phyloP scores from a whole-genome alignment of 1,140 invertebrate species.

The Argopecten irradians region DNA sequence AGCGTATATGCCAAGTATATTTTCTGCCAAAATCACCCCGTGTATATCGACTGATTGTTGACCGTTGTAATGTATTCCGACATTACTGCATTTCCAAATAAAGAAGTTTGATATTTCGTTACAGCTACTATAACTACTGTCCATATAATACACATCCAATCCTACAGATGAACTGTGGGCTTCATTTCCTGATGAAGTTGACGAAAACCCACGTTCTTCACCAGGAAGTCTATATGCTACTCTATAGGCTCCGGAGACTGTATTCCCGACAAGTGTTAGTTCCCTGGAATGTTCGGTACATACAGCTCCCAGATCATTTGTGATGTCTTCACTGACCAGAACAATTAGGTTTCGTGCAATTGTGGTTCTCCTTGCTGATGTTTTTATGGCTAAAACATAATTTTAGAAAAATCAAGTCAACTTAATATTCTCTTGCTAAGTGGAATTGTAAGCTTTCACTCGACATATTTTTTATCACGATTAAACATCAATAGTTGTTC shows the following conservation, averaged over 20 bases:
- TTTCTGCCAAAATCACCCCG: constrained; percentile 58
- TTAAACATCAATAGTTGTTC: neutral
- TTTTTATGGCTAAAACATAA: constrained; percentile 51
- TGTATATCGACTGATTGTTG: constrained; percentile 32
- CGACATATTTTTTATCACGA: neutral
- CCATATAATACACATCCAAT: constrained; percentile 38
- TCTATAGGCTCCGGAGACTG: constrained; percentile 64
- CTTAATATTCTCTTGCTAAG: no score
- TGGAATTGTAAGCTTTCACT: no score
- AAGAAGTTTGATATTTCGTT: constrained; percentile 53
- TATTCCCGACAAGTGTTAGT: constrained; percentile 56
- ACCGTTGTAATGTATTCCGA: constrained; percentile 64
- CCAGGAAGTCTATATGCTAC: constrained; percentile 52
- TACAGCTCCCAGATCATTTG: constrained; percentile 55
- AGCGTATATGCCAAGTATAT: constrained; percentile 57
- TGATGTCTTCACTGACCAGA: constrained; percentile 45
- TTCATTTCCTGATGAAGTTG: constrained; percentile 38
- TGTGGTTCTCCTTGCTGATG: constrained; percentile 28
- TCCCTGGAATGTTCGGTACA: constrained; percentile 49
- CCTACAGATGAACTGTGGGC: constrained; percentile 46
- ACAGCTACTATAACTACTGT: constrained; percentile 29
- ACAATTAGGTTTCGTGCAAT: constrained; percentile 61
- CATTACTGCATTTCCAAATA: constrained; percentile 58
- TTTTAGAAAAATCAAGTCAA: no score
- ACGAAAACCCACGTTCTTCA: constrained; percentile 8